Conservation (phyloP, 2,888 invertebrate genomes). For the Zaprionus bogoriensis region DNA sequence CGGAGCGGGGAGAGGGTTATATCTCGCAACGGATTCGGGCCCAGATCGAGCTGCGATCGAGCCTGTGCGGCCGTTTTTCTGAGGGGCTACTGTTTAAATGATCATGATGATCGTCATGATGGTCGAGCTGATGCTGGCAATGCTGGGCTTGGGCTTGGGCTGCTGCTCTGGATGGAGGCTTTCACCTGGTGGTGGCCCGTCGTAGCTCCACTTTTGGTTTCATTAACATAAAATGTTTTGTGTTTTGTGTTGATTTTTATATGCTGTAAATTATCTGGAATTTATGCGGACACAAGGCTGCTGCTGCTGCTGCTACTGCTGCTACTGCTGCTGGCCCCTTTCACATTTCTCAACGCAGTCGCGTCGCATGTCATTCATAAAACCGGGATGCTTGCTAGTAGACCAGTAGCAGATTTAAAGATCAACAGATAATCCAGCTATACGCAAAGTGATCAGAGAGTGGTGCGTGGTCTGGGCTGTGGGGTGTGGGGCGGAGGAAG, state of each 20-base stretch:
- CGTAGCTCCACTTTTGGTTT: slow-evolving; percentile 58
- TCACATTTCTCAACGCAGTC: slow-evolving; percentile 44
- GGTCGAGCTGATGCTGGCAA: not conserved
- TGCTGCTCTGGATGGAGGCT: slow-evolving; percentile 24
- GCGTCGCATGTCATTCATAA: slow-evolving; percentile 36
- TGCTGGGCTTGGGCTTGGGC: not conserved
- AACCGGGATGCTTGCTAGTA: not conserved
- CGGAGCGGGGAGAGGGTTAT: not conserved
- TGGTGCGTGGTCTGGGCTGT: not conserved
- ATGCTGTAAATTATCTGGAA: slow-evolving; percentile 66
- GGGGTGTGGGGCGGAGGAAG: not conserved
- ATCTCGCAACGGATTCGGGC: not conserved
- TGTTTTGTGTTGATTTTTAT: slow-evolving; percentile 77
- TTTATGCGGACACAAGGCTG: slow-evolving; percentile 61
- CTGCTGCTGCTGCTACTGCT: no score
- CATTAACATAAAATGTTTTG: slow-evolving; percentile 80
- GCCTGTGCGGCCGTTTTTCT: slow-evolving; percentile 31
- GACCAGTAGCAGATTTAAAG: slow-evolving; percentile 35
- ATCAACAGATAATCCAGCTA: slow-evolving; percentile 19
- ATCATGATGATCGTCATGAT: not conserved
- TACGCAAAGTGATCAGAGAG: not conserved
- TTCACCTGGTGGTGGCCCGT: slow-evolving; percentile 43
- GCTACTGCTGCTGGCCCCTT: no score
- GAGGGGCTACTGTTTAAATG: slow-evolving; percentile 34
- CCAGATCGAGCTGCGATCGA: no score